Base-by-base conservation (phyloP, 1,140 invertebrate genomes). In the Anoplophora glabripennis region DNA sequence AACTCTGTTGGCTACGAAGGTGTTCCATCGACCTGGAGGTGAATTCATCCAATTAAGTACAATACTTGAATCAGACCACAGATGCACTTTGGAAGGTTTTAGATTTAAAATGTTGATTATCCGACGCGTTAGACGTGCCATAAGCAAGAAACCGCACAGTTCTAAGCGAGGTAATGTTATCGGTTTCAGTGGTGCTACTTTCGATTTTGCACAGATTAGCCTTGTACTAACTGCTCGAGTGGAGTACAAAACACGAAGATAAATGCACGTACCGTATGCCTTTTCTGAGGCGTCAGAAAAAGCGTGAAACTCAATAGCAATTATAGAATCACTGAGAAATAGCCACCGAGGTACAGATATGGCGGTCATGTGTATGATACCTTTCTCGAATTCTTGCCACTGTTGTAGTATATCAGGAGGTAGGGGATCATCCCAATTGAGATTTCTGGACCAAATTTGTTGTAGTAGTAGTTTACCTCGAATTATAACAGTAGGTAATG, bases 111-210 rank as follows among this genome's bases (percentile, higher is more conserved):
- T n/a, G n/a, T n/a, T n/a, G n/a, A n/a, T n/a, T n/a, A n/a, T n/a
- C n/a, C n/a, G n/a, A n/a, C n/a, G n/a, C n/a, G n/a, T n/a, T n/a
- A n/a, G n/a, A n/a, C n/a, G n/a, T n/a, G n/a, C n/a, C n/a, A n/a
- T n/a, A n/a, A n/a, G n/a, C n/a, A n/a, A n/a, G n/a, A n/a, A n/a
- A n/a, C n/a, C n/a, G n/a, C n/a, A n/a, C n/a, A n/a, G n/a, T n/a
- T n/a, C n/a, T n/a, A n/a, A n/a, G 21, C 64, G 38, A 5, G 72
- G 71, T 7, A 70, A 59, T 0, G 75, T 67, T 0, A 72, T 41
- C 21, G 59, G 53, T 63, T 73, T 72, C 7, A 69, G 38, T 3
- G 77, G 75, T 28, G 73, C 66, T 3, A 77, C 71, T 34, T 60
- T 45, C 17, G 59, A 53, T 61, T 68, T 70, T 18, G 57, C 36